These are phyloP conservation scores for Hoplostethus mediterraneus DNA, from an alignment of 2,797 vertebrate species.

Conservation along the genomic window DNA sequence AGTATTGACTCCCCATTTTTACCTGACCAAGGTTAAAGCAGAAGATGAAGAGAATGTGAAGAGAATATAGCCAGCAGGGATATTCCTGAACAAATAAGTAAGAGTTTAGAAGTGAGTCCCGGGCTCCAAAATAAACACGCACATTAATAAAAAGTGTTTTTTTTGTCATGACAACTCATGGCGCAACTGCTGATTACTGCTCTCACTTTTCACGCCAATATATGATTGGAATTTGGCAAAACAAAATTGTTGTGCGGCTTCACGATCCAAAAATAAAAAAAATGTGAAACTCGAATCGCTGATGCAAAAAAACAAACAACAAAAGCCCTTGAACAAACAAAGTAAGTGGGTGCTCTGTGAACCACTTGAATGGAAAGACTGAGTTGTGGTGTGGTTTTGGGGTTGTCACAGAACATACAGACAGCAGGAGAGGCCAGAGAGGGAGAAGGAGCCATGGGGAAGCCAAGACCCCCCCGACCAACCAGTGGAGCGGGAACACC, in stretches of 20 bases:
- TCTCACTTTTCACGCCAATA: background rate
- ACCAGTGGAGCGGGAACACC: slow-evolving; percentile 21
- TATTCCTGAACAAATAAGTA: background rate
- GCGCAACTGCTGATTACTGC: background rate
- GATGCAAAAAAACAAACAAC: background rate
- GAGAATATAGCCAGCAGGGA: too few relatives aligned
- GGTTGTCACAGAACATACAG: slow-evolving; percentile 38
- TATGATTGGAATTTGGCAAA: background rate
- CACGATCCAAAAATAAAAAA: slow-evolving; percentile 14
- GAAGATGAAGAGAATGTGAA: too few relatives aligned
- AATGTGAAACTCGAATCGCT: slow-evolving; percentile 12
- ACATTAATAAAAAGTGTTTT: background rate
- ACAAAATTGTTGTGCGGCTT: slow-evolving; percentile 8
- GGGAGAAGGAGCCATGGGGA: slow-evolving; percentile 15
- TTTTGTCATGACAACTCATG: background rate
- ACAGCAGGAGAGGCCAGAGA: slow-evolving; percentile 32
- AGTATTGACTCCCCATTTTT: too few relatives aligned
- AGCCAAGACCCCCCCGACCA: slow-evolving; percentile 2
- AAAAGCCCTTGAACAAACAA: slow-evolving; percentile 26
- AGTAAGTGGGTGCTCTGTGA: slow-evolving; percentile 35
- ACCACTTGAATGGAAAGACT: slow-evolving; percentile 36
- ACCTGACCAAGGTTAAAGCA: too few relatives aligned
- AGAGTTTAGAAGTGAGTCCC: background rate
- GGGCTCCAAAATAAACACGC: background rate
- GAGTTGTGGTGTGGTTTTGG: slow-evolving; percentile 46